phyloP scores from a whole-genome alignment of 2,113 vertebrate genomes.

The Clarias magur region DNA sequence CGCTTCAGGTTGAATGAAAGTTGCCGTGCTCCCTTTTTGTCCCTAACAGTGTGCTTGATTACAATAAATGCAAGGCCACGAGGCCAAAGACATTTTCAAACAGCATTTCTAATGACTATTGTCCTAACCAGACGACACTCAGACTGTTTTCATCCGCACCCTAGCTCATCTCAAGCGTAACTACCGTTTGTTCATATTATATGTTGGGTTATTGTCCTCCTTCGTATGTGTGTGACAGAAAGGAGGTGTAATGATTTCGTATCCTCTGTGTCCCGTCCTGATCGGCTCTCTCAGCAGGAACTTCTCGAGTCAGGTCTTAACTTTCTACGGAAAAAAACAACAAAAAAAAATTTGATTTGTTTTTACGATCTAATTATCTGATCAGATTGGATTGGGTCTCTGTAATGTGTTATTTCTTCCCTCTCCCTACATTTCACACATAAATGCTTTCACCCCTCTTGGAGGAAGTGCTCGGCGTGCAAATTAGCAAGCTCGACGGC shows the following conservation, averaged over 20 bases:
- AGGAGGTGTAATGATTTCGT: background rate
- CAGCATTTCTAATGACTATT: conserved; percentile 55
- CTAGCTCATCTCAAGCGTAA: conserved; percentile 46
- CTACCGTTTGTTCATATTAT: background rate
- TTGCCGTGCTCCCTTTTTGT: conserved; percentile 31
- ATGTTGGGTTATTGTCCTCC: background rate
- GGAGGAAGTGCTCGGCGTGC: conserved; percentile 60
- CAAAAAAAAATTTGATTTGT: background rate
- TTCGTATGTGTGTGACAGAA: background rate
- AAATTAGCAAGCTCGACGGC: conserved; percentile 69
- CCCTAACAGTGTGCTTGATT: conserved; percentile 62
- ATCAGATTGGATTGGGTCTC: background rate
- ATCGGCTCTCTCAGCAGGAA: background rate
- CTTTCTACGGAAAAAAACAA: background rate
- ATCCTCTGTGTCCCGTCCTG: background rate
- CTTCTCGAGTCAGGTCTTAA: background rate
- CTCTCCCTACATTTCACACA: conserved; percentile 32
- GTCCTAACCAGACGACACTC: conserved; percentile 58
- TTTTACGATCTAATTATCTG: conserved; percentile 30
- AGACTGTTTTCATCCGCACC: conserved; percentile 49
- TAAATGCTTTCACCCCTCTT: conserved; percentile 42
- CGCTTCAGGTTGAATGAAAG: conserved; percentile 42
- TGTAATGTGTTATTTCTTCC: background rate
- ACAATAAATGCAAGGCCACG: conserved; percentile 61
- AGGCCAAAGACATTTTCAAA: conserved; percentile 54